These are phyloP conservation scores for Pitta sordida DNA, from an alignment of 2,113 vertebrate species.

Conservation along the genomic window DNA sequence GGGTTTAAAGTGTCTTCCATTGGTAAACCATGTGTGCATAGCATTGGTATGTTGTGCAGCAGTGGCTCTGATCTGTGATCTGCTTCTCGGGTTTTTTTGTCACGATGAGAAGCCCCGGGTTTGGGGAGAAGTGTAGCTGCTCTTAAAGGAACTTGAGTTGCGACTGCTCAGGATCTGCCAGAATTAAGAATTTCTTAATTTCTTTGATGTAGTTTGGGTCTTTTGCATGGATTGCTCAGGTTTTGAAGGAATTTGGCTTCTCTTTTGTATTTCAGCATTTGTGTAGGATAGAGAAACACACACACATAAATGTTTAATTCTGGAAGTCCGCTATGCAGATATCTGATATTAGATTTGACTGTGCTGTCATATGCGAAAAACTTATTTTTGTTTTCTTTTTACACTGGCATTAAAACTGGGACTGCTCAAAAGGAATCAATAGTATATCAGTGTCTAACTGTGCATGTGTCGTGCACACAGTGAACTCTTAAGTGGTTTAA, in stretches of 20 bases:
- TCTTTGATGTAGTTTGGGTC: neutral
- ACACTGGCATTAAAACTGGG: neutral
- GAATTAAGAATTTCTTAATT: neutral
- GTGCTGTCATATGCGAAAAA: neutral
- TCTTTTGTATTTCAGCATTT: neutral
- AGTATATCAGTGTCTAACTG: neutral
- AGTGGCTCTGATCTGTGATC: neutral
- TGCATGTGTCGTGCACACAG: neutral
- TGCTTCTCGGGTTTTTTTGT: neutral
- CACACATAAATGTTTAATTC: neutral
- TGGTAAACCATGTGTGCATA: neutral
- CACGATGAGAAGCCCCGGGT: neutral
- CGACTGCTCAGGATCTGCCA: neutral
- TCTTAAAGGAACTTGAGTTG: neutral
- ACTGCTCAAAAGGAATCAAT: neutral
- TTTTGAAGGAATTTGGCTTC: neutral
- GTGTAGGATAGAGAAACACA: neutral
- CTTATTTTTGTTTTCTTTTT: neutral
- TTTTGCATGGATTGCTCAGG: neutral
- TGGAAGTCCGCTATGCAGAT: neutral
- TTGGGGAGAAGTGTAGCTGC: neutral
- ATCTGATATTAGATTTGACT: neutral
- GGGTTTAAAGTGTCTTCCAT: neutral
- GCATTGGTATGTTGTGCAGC: neutral
- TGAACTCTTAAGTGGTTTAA: neutral